Conservation (phyloP, 2,797 vertebrate species). For the Phrynocephalus guinanensis region DNA sequence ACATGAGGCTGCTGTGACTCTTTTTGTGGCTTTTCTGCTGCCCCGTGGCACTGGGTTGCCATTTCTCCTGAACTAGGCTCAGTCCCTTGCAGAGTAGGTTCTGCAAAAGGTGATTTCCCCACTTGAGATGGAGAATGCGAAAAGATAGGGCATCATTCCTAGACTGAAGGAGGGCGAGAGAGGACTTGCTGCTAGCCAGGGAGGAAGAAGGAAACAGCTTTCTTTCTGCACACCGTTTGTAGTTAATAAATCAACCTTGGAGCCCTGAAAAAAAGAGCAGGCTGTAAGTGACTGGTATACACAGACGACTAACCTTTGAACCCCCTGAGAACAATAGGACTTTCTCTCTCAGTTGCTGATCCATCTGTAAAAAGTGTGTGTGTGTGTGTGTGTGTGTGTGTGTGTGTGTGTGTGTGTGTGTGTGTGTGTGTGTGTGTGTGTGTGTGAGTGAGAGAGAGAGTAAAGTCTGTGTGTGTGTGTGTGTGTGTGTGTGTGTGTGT, state of each 20-base stretch:
- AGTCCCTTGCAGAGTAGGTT: not conserved
- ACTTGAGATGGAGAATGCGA: not conserved
- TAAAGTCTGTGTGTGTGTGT: too few relatives aligned
- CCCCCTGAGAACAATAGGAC: slow-evolving; percentile 27
- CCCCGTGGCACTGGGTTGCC: not conserved
- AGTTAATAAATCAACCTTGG: slow-evolving; percentile 44
- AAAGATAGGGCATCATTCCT: not conserved
- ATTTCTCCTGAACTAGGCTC: not conserved
- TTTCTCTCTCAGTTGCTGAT: slow-evolving; percentile 36
- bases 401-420: too few relatives aligned
- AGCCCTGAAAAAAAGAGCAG: slow-evolving; percentile 22
- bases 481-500: too few relatives aligned
- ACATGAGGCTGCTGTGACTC: not conserved
- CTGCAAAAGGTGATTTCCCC: not conserved
- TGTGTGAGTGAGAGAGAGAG: too few relatives aligned
- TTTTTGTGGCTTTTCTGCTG: not conserved
- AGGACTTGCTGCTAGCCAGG: not conserved
- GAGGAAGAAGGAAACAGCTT: slow-evolving; percentile 2
- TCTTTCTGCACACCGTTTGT: slow-evolving; percentile 19
- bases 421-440: too few relatives aligned
- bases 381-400: too few relatives aligned
- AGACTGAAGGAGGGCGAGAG: not conserved
- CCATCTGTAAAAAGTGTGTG: not conserved
- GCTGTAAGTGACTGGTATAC: slow-evolving; percentile 8
- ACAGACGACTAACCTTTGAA: slow-evolving; percentile 41